Percentiles rank a stretch among this genome's conserved stretches.
Evolutionary conservation across 2,888 invertebrate genomes (phyloP).

Genomic region (Chaitophorus viminalis): DNA sequence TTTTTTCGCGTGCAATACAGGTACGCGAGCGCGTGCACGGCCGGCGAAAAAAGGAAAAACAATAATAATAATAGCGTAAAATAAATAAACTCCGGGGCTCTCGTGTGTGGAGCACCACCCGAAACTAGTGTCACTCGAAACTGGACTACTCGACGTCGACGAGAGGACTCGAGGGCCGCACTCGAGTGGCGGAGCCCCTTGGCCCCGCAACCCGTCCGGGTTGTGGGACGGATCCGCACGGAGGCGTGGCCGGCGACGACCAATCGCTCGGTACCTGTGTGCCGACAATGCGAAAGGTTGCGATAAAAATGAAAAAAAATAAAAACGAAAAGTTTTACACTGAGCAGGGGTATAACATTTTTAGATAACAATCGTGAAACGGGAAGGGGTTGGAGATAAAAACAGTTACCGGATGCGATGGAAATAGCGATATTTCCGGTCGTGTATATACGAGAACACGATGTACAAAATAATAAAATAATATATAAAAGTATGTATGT

Average conservation of each 20-base stretch:
- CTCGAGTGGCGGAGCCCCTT: constrained; percentile 55
- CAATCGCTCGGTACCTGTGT: constrained; percentile 50
- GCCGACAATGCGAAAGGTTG: constrained; percentile 53
- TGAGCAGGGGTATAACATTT: constrained; percentile 32
- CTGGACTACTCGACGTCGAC: constrained; percentile 62
- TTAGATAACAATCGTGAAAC: constrained; percentile 43
- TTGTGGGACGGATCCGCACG: constrained; percentile 49
- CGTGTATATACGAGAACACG: background rate
- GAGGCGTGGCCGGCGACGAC: constrained; percentile 52
- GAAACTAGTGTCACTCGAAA: constrained; percentile 62
- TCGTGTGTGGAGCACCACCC: constrained; percentile 60
- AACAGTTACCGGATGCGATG: constrained; percentile 51
- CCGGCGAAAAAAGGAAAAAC: constrained; percentile 32
- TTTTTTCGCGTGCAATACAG: constrained; percentile 6
- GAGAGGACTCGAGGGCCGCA: constrained; percentile 61
- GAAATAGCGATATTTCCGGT: constrained; percentile 55
- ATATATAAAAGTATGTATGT: background rate
- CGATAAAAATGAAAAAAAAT: constrained; percentile 8
- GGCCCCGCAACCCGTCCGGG: constrained; percentile 38
- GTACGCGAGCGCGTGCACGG: constrained; percentile 4
- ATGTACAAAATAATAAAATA: too few relatives aligned
- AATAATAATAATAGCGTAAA: constrained; percentile 50
- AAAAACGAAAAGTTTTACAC: constrained; percentile 8
- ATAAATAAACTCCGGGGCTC: constrained; percentile 60
- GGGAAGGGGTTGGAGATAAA: constrained; percentile 12